Percentiles rank a stretch among this genome's conserved stretches.
These are phyloP conservation scores for Serinus canaria DNA, from an alignment of 2,113 vertebrate genomes.

Conservation along the genomic window DNA sequence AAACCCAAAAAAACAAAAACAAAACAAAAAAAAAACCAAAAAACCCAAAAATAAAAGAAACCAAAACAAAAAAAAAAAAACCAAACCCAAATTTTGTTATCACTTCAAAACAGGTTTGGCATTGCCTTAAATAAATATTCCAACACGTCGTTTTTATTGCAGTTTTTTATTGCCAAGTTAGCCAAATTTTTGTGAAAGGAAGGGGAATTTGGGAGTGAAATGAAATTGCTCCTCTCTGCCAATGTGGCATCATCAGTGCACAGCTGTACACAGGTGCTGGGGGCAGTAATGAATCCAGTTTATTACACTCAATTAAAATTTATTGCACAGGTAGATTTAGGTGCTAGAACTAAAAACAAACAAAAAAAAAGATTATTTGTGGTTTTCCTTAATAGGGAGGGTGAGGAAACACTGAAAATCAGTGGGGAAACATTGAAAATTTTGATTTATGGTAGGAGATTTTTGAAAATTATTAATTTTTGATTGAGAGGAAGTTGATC, in stretches of 20 bases:
- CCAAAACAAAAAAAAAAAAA: background rate
- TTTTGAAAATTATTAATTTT: background rate
- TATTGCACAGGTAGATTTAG: conserved; percentile 1
- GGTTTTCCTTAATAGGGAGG: background rate
- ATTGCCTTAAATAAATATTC: background rate
- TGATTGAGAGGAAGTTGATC: background rate
- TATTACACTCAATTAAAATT: conserved; percentile 17
- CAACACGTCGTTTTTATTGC: background rate
- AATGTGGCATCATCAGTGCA: background rate
- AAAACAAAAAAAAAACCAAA: no score
- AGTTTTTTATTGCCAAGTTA: background rate
- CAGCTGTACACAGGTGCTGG: conserved; percentile 1
- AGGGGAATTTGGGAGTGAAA: background rate
- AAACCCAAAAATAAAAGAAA: no score
- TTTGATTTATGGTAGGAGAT: background rate
- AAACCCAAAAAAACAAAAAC: no score
- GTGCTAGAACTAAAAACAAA: background rate
- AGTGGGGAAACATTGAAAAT: background rate
- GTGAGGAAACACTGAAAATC: background rate
- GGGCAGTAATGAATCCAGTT: background rate
- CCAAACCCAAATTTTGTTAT: background rate
- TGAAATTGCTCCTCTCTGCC: background rate
- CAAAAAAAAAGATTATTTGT: background rate
- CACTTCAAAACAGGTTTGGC: background rate
- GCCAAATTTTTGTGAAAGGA: background rate